Evolutionary conservation across 2,888 invertebrate species (phyloP), one percentile per base, ranked within the genome.

Genomic region (Acanthoscelides obtectus): DNA sequence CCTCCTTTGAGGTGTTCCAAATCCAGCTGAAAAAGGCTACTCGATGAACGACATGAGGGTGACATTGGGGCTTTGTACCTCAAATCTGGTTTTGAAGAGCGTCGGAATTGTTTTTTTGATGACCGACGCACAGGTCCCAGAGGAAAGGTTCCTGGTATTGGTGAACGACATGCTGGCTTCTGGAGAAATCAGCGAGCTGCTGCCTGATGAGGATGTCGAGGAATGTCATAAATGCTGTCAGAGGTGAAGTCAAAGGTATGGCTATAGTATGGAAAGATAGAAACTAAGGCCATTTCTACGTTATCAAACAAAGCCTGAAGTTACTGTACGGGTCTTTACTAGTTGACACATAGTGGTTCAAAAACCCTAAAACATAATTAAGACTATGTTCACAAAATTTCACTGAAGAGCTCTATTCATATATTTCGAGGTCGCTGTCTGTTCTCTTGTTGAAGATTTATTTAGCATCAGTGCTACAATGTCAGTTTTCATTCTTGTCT

Each of bases 111-210:
- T 96, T 73, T 97, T 97, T 84, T 84, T 98, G 21, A 95, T 98
- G 94, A 96, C 97, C 0, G 98, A 98, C 84, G 94, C 96, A 0
- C 97, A 98, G 85, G 92, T 98, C 0, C 92, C 96, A 0, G 94
- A 96, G 66, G 98, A 98, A 84, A 89, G 91, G 69, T 98, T 96
- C 85, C 87, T 98, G 45, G 97, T 98, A 2, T 88, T 97, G 19
- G 93, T 98, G 70, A 98, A 98, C 82, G 97, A 98, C 83, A 88
- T 98, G 86, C 87, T 98, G 70, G 96, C 97, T 0, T 96, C 96
- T 0, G 98, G 98, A 2, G 97, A 98, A 86, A 95, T 98, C 73
- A 93, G 95, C 0, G 97, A 97, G 77, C 87, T 98, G 69, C 91
- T 97, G 77, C 88, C 94, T 0, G 97, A 98, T 82, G 98, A 98